phyloP scores from a whole-genome alignment of 2,888 invertebrate genomes.

The Invenusta paracnida region DNA sequence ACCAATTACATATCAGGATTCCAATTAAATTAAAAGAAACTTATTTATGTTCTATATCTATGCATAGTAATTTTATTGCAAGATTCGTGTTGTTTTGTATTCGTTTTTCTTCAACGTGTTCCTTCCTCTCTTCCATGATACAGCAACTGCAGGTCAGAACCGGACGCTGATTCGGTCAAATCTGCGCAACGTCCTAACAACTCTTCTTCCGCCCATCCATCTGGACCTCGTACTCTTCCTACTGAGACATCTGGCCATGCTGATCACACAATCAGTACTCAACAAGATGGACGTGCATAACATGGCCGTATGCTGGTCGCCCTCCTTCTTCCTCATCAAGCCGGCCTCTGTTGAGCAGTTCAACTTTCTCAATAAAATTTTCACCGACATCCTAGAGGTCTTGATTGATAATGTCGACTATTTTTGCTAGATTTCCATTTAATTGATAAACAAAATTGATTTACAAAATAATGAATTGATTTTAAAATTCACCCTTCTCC shows the following conservation, averaged over 20 bases:
- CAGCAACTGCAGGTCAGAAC: neutral
- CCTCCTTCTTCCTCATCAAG: conserved; percentile 1
- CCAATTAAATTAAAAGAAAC: no score
- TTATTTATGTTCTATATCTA: no score
- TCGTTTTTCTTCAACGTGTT: no score
- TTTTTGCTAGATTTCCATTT: no score
- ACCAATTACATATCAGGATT: no score
- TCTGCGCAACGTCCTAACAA: neutral
- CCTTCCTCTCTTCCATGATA: neutral
- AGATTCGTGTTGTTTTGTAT: no score
- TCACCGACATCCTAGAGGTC: neutral
- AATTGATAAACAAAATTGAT: no score
- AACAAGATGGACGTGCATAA: conserved; percentile 5
- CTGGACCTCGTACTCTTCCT: neutral
- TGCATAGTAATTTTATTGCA: no score
- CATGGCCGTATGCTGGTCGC: conserved; percentile 1
- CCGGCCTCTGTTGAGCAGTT: neutral
- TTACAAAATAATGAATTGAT: no score
- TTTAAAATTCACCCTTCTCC: no score
- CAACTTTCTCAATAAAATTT: neutral
- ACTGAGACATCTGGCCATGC: neutral
- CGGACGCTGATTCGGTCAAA: neutral
- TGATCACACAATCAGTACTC: neutral
- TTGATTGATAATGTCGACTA: neutral
- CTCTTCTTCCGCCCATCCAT: neutral